Conservation (phyloP, 37 sponge, comb jelly and placozoan species). For the Corticium candelabrum region DNA sequence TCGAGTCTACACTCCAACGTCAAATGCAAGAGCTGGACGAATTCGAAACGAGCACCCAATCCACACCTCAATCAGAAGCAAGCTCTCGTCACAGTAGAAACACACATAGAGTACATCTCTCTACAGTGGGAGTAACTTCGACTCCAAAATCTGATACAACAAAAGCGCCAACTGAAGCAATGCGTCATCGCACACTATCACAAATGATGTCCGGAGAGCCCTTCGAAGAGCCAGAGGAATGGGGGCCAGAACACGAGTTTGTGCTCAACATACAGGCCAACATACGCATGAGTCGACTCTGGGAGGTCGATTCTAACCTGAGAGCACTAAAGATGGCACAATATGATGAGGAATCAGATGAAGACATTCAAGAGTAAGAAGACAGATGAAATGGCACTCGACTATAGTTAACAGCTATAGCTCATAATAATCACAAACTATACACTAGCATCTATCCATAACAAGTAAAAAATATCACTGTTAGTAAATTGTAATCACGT, state of each 20-base stretch:
- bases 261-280: not conserved
- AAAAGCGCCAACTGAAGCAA: not conserved
- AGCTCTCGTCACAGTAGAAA: not conserved
- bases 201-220: slow-evolving; percentile 1
- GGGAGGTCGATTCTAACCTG: not conserved
- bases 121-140: too few species aligned
- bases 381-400: not conserved
- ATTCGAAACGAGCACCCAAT: not conserved
- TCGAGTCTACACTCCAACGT: not conserved
- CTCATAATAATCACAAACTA: too few species aligned
- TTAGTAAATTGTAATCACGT: too few species aligned
- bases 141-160: too few species aligned
- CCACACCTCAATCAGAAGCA: not conserved
- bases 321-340: not conserved
- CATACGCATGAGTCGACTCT: not conserved
- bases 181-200: not conserved
- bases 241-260: not conserved
- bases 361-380: not conserved
- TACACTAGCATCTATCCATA: too few species aligned
- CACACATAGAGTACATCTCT: too few species aligned
- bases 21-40: not conserved
- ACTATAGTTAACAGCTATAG: too few species aligned
- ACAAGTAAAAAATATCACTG: too few species aligned
- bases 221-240: slow-evolving; percentile 1
- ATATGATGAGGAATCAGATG: not conserved